Conservation (phyloP, 2,113 vertebrate species). For the Phoenicopterus ruber region DNA sequence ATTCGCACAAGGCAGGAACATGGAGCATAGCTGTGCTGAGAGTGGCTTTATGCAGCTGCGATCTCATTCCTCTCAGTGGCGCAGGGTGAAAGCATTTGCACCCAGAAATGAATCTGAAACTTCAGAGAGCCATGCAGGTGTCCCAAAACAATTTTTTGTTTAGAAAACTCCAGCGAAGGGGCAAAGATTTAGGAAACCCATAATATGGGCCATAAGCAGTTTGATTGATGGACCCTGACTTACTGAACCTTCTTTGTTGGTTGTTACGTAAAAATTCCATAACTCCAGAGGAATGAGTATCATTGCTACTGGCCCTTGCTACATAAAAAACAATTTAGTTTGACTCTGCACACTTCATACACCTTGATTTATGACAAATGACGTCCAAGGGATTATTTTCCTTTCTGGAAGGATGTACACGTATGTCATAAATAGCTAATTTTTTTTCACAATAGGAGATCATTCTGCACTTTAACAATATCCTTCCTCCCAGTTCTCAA, state of each 20-base stretch:
- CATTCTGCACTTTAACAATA: background rate
- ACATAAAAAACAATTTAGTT: background rate
- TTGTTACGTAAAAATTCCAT: background rate
- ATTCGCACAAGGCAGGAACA: background rate
- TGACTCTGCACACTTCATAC: background rate
- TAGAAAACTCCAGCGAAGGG: background rate
- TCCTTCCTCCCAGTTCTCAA: background rate
- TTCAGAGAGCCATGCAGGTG: background rate
- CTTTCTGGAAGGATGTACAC: background rate
- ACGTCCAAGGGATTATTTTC: background rate
- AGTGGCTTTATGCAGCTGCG: background rate
- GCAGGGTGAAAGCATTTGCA: accelerated
- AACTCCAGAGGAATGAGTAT: background rate
- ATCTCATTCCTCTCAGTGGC: background rate
- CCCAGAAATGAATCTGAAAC: background rate
- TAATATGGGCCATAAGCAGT: background rate
- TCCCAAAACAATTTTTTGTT: background rate
- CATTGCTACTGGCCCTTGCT: background rate
- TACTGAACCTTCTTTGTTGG: background rate
- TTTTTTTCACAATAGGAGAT: background rate
- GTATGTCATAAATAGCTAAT: background rate
- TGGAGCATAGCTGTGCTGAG: background rate
- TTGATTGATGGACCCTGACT: background rate
- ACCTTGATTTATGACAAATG: background rate
- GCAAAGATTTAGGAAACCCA: background rate